These are phyloP conservation scores for Triops longicaudatus DNA, from an alignment of 1,140 invertebrate genomes.

Conservation along the genomic window DNA sequence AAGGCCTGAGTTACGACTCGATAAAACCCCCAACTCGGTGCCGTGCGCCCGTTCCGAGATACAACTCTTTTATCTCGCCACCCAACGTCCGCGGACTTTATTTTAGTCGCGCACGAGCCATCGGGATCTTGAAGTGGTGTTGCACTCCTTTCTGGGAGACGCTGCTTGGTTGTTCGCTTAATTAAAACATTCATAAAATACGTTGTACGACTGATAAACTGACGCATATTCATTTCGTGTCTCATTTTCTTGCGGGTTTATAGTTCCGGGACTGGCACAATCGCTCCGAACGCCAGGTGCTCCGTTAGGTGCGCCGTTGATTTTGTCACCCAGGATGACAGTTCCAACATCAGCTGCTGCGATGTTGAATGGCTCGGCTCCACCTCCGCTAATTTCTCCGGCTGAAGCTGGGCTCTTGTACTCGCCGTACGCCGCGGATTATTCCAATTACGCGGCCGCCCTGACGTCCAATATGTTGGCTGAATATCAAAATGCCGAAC, in stretches of 20 bases:
- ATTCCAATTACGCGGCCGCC: conserved; percentile 77
- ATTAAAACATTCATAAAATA: no score
- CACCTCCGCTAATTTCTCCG: conserved; percentile 45
- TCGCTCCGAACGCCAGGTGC: conserved; percentile 55
- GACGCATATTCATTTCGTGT: neutral
- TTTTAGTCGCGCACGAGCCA: neutral
- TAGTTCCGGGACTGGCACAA: conserved; percentile 45
- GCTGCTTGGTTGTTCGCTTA: no score
- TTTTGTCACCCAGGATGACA: conserved; percentile 74
- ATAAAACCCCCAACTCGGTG: neutral
- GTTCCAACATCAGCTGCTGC: conserved; percentile 59
- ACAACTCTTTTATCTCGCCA: neutral
- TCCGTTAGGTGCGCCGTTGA: conserved; percentile 71
- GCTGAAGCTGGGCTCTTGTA: conserved; percentile 58
- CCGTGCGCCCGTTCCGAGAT: neutral
- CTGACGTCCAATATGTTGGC: conserved; percentile 56
- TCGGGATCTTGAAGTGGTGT: neutral
- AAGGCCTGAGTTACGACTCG: neutral
- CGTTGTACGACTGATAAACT: no score
- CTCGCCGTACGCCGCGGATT: conserved; percentile 68
- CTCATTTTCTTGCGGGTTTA: neutral
- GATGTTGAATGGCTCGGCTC: conserved; percentile 48
- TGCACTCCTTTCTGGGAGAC: no score
- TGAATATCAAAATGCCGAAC: conserved; percentile 26
- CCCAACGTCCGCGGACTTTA: conserved; percentile 13